Evolutionary conservation across 2,113 vertebrate genomes (phyloP).

Genomic region (Chionomys nivalis): DNA sequence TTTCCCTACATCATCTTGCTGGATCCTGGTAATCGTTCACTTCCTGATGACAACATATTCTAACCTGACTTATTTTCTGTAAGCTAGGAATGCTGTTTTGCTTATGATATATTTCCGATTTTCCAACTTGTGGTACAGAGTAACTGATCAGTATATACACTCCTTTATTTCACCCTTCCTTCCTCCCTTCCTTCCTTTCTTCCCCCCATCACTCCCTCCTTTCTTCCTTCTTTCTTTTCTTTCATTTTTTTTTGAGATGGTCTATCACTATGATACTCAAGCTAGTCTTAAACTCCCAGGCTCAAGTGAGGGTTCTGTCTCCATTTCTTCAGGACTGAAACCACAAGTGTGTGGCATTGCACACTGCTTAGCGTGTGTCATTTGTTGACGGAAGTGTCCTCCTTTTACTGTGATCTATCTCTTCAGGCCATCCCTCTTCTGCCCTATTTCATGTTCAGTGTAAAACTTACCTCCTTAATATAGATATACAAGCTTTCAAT

Average conservation of each 20-base stretch:
- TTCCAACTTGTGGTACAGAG: neutral
- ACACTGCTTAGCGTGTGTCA: neutral
- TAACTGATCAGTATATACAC: neutral
- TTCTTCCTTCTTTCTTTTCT: accelerated
- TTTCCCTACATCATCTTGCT: neutral
- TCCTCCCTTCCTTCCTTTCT: too few relatives aligned
- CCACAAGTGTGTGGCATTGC: neutral
- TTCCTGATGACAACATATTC: neutral
- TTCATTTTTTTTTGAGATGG: neutral
- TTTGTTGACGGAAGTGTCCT: neutral
- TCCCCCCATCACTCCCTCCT: accelerated
- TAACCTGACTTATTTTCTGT: neutral
- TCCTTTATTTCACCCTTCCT: neutral
- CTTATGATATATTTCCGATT: neutral
- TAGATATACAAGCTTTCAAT: neutral
- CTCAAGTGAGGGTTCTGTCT: neutral
- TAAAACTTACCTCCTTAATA: neutral
- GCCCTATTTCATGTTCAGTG: neutral
- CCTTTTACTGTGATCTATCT: neutral
- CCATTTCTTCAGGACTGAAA: neutral
- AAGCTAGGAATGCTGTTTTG: neutral
- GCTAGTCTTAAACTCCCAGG: neutral
- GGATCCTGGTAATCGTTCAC: neutral
- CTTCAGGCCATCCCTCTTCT: neutral
- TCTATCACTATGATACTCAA: neutral